Base-by-base conservation (phyloP, 2,888 invertebrate genomes). In the Tetrapedia diversipes region DNA sequence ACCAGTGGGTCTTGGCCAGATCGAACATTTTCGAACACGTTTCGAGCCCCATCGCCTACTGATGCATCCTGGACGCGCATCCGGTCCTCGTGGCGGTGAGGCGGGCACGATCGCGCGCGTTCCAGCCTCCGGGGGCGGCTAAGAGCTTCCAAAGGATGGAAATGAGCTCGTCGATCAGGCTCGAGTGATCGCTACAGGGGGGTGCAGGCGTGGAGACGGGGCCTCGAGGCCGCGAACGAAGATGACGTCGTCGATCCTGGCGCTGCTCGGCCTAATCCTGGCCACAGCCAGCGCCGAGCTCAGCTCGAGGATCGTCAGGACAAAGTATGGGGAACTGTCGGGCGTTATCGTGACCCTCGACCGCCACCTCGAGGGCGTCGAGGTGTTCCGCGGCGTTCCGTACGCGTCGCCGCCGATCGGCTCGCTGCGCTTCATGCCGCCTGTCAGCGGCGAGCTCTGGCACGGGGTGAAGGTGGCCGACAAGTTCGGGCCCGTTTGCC, bases 361-460 rank as follows among this genome's bases (percentile, higher is more conserved):
- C 87, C 94, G 96, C 82, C 96, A 95, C 90, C 92, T 97, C 86
- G 97, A 97, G 91, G 96, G 97, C 69, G 98, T 98, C 24, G 98
- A 98, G 92, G 96, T 97, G 80, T 98, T 97, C 91, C 94, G 97
- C 61, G 98, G 98, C 8, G 96, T 99, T 74, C 98, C 98, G 6
- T 99, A 98, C 92, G 99, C 98, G 32, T 97, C 98, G 57, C 96
- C 98, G 27, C 98, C 98, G 39, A 93, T 96, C 51, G 98, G 97
- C 7, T 95, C 96, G 71, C 93, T 98, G 76, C 94, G 99, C 74
- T 99, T 99, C 92, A 98, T 98, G 98, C 98, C 98, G 14, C 98
- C 98, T 24, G 98, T 98, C 27, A 97, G 97, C 75, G 97, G 98
- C 32, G 97, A 97, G 65, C 95, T 97, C 90, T 98, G 98, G 98